phyloP scores from a whole-genome alignment of 2,113 vertebrate genomes.

The Zosterops borbonicus region DNA sequence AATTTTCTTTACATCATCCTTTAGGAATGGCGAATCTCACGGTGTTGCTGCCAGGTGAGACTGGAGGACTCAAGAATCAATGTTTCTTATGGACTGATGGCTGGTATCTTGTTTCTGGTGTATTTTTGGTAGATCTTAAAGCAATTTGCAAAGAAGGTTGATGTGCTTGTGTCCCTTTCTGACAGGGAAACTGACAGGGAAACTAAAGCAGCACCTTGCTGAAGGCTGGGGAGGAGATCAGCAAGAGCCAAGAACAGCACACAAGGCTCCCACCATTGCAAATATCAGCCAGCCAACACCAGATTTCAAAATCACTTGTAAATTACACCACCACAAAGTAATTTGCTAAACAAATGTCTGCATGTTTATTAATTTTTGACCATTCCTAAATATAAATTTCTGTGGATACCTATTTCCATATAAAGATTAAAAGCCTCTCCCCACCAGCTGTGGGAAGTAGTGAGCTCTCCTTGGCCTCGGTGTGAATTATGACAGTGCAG shows the following conservation, averaged over 20 bases:
- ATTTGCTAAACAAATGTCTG: not conserved
- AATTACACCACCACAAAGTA: not conserved
- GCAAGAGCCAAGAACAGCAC: not conserved
- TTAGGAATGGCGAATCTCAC: not conserved
- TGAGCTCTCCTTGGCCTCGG: not conserved
- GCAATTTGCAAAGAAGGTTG: not conserved
- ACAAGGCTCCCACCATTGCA: not conserved
- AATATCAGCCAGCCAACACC: not conserved
- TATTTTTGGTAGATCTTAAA: not conserved
- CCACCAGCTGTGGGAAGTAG: not conserved
- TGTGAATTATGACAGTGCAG: not conserved
- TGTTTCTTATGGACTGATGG: not conserved
- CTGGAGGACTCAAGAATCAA: not conserved
- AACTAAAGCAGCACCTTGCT: not conserved
- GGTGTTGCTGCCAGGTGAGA: not conserved
- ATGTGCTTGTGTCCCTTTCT: not conserved
- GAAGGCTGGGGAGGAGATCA: not conserved
- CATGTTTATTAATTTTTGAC: constrained; percentile 4
- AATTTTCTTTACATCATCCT: not conserved
- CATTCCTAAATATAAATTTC: not conserved
- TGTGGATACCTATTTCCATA: not conserved
- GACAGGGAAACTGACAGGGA: rapidly evolving
- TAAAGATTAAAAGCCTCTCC: not conserved
- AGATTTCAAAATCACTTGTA: not conserved
- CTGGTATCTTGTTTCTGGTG: rapidly evolving